A percentile compares a stretch with the other conserved stretches of the same genome.
These are phyloP conservation scores for Meliscaeva auricollis DNA, from an alignment of 2,888 invertebrate species.

Conservation along the genomic window DNA sequence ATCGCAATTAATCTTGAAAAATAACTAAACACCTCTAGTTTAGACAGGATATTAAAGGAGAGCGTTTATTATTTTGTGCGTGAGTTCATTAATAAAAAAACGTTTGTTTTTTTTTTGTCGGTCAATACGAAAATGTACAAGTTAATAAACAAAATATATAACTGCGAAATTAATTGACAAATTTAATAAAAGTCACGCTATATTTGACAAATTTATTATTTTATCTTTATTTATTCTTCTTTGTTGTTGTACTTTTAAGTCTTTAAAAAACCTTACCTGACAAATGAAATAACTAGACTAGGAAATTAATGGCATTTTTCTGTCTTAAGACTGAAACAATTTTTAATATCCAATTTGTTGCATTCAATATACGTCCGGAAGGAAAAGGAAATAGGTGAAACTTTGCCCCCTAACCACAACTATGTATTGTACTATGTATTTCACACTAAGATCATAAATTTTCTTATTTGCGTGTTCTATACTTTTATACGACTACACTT, in stretches of 20 bases:
- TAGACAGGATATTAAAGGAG: no score
- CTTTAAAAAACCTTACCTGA: background rate
- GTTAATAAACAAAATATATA: slow-evolving; percentile 7
- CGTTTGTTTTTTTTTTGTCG: background rate
- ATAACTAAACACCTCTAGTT: no score
- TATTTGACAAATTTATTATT: background rate
- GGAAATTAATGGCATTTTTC: background rate
- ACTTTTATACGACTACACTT: background rate
- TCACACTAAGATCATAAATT: slow-evolving; percentile 33
- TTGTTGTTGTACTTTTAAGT: background rate
- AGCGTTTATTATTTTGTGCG: no score
- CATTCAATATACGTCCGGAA: slow-evolving; percentile 8
- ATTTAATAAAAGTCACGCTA: background rate
- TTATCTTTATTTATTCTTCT: background rate
- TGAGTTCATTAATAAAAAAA: no score
- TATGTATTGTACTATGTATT: background rate
- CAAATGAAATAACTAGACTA: background rate
- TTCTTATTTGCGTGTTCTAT: slow-evolving; percentile 38
- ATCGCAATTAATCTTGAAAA: no score
- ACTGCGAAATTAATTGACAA: slow-evolving; percentile 13
- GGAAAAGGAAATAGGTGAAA: slow-evolving; percentile 23
- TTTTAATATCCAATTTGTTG: slow-evolving; percentile 1
- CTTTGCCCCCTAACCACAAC: background rate
- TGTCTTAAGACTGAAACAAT: background rate
- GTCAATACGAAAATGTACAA: background rate